phyloP scores from a whole-genome alignment of 1,140 invertebrate genomes.

The Drosophila pseudoobscura region DNA sequence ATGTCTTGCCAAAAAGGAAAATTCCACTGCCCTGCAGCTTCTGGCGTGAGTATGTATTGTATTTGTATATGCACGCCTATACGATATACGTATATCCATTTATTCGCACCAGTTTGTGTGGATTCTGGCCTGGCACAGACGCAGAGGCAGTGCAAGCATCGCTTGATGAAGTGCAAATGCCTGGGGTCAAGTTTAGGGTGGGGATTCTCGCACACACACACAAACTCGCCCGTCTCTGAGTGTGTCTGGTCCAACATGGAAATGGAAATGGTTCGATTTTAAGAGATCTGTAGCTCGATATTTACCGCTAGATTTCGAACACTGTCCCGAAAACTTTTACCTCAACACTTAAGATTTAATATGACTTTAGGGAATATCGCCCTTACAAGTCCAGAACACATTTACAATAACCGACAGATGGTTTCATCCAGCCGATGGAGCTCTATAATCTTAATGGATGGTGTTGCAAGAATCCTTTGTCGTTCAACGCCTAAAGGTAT shows the following conservation, averaged over 20 bases:
- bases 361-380: no score
- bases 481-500: no score
- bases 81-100: constrained; percentile 18
- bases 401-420: no score
- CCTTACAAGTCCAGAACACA: no score
- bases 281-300: no score
- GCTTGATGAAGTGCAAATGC: constrained; percentile 80
- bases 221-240: constrained; percentile 33
- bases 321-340: no score
- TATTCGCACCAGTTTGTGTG: constrained; percentile 44
- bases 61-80: no score
- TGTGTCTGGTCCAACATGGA: constrained; percentile 38
- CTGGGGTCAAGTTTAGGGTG: constrained; percentile 77
- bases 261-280: not conserved
- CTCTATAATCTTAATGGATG: no score
- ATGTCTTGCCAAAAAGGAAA: constrained; percentile 49
- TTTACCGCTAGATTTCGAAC: no score
- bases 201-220: constrained; percentile 39
- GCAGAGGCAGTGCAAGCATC: constrained; percentile 48
- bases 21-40: constrained; percentile 68
- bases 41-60: constrained; percentile 23
- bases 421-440: no score
- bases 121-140: constrained; percentile 33
- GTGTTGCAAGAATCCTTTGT: no score
- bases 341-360: no score